Evolutionary conservation across 2,797 vertebrate species (phyloP), one percentile per base, ranked within the genome.

Genomic region (Crax fasciolata): DNA sequence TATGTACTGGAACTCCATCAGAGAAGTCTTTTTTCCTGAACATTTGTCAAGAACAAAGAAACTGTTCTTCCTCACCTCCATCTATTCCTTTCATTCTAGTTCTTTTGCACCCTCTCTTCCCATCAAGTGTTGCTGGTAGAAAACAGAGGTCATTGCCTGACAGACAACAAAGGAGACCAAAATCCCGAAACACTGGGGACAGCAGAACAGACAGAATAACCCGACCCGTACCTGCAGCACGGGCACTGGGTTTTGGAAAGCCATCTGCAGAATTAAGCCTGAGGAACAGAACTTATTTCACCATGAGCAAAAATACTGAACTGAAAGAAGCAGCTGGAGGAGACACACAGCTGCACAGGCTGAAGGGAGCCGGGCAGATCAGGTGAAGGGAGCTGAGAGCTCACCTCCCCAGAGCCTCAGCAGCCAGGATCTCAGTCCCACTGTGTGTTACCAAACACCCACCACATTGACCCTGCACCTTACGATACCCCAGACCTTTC

Each of bases 61-160:
- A 23, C 4, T 25, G n/a, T 13, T 46, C 51, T 30, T 76, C 70
- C 66, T 73, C 18, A 66, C 32, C 51, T 74, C 55, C 71, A 62
- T 1, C 24, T 24, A 38, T 2, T 15, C 27, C 18, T 71, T 19
- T 38, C 6, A 25, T 10, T 49, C 17, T 0, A 9, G 46, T 17
- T 62, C 51, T 27, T 38, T 21, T 28, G 49, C 77, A 66, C 13
- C 27, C 61, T 52, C 54, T 68, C 25, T 59, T 59, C 63, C 59
- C 28, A 25, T 43, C 49, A 24, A n/a, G 38, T 10, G 61, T 10
- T 52, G 49, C 11, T 59, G 28, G 19, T 59, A 51, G 46, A 13
- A 55, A 76, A n/a, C 32, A 0, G 2, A 80, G 18, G 35, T 25
- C 0, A 0, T 11, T 48, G 72, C 57, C 54, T 46, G 41, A 54